Percentiles rank a stretch among this genome's conserved stretches.
Evolutionary conservation across 2,888 invertebrate species (phyloP).

Genomic region (Tenthredo notha): DNA sequence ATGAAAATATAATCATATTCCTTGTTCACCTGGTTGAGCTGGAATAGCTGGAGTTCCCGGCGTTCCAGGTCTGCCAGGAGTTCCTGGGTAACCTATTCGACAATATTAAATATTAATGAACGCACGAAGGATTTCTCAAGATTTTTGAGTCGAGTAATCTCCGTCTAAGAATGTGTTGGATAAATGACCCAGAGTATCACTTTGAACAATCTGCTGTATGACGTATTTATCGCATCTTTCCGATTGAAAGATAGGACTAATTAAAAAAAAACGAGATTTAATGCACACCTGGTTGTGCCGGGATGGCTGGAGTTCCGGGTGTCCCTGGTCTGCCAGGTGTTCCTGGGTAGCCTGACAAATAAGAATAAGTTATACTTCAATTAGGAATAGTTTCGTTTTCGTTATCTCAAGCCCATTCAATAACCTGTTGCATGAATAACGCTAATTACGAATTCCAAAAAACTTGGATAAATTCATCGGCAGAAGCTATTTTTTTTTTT

Average conservation of each 20-base stretch:
- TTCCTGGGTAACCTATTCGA: conserved; percentile 53
- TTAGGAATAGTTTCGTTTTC: too few species aligned
- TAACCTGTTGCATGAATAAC: conserved; percentile 58
- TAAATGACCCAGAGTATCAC: too few species aligned
- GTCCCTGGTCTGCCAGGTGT: conserved; percentile 61
- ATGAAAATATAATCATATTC: conserved; percentile 60
- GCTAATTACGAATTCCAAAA: background rate
- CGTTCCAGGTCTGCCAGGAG: conserved; percentile 57
- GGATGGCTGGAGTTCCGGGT: conserved; percentile 59
- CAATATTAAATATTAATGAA: background rate
- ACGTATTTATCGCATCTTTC: too few species aligned
- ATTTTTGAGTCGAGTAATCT: background rate
- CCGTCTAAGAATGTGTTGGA: background rate
- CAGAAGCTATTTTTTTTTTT: too few species aligned
- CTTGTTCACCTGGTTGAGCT: conserved; percentile 65
- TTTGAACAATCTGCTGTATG: background rate
- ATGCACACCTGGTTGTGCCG: conserved; percentile 69
- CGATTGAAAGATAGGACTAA: background rate
- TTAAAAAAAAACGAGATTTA: background rate
- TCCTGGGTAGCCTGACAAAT: conserved; percentile 57
- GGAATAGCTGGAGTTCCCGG: conserved; percentile 63
- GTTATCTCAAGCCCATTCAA: background rate
- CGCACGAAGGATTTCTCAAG: conserved; percentile 55
- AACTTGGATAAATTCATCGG: too few species aligned
- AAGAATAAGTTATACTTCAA: too few species aligned